Conservation (phyloP, 1,140 invertebrate species). For the Akabosia matsudoensis region DNA sequence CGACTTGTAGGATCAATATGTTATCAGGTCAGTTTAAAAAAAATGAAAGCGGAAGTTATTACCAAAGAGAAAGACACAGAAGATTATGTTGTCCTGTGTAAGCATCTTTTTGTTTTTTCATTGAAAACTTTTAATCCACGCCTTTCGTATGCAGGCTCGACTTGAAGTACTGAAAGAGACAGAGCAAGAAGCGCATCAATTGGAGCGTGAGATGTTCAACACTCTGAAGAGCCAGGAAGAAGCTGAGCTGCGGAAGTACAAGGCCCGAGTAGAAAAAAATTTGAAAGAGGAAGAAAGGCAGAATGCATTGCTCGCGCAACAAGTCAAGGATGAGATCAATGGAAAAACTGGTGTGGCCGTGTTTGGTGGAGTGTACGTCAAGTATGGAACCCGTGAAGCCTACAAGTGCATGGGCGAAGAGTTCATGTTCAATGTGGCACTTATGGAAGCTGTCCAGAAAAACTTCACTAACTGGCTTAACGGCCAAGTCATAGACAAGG, state of each 20-base stretch:
- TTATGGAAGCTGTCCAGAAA: neutral
- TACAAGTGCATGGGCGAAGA: neutral
- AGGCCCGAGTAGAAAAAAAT: neutral
- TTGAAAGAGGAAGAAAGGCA: neutral
- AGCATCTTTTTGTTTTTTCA: no score
- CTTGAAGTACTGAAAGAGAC: neutral
- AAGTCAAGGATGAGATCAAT: neutral
- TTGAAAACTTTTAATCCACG: no score
- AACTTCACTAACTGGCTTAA: neutral
- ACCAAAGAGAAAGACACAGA: neutral
- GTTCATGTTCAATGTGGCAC: neutral
- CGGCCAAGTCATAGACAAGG: neutral
- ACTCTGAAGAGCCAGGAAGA: neutral
- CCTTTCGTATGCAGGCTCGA: neutral
- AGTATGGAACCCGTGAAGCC: neutral
- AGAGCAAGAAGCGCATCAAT: neutral
- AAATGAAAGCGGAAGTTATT: neutral
- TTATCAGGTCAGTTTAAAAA: neutral
- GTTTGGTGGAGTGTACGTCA: neutral
- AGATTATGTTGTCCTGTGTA: neutral
- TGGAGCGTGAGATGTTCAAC: neutral
- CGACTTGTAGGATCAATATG: slow-evolving; percentile 9
- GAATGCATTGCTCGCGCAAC: neutral
- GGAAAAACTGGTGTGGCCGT: neutral
- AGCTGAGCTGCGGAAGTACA: neutral